These are phyloP conservation scores for Mastigias papua DNA, from an alignment of 30 jellyfish, hydroid and myxozoan species.

Conservation along the genomic window DNA sequence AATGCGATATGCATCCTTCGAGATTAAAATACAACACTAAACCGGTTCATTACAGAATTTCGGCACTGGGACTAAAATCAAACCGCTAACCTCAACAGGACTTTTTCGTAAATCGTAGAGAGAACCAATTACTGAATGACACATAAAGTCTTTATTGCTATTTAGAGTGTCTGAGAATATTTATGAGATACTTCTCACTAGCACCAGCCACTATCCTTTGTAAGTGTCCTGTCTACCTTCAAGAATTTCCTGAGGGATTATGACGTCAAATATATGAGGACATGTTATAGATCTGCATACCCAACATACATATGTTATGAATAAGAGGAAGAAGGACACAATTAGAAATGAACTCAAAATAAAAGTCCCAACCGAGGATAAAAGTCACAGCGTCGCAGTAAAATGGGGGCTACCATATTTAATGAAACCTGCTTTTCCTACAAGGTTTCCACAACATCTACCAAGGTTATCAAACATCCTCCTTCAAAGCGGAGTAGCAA, in stretches of 20 bases:
- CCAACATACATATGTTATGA: neutral
- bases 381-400: neutral
- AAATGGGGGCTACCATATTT: slow-evolving; percentile 28
- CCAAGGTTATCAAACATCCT: slow-evolving; percentile 19
- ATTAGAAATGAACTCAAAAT: neutral
- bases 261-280: slow-evolving; percentile 9
- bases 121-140: neutral
- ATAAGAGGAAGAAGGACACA: slow-evolving; percentile 1
- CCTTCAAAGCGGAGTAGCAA: neutral
- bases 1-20: neutral
- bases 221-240: too few relatives aligned
- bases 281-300: neutral
- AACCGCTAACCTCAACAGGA: neutral
- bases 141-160: too few relatives aligned
- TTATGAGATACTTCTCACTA: neutral
- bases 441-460: slow-evolving; percentile 34
- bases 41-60: neutral
- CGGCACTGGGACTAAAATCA: neutral
- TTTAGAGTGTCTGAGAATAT: neutral
- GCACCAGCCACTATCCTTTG: too few relatives aligned
- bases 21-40: neutral
- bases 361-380: slow-evolving; percentile 21
- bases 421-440: neutral
- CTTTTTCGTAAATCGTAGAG: neutral
- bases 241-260: neutral